Evolutionary conservation across 1,140 invertebrate species (phyloP).

Genomic region (Ridgeia piscesae): DNA sequence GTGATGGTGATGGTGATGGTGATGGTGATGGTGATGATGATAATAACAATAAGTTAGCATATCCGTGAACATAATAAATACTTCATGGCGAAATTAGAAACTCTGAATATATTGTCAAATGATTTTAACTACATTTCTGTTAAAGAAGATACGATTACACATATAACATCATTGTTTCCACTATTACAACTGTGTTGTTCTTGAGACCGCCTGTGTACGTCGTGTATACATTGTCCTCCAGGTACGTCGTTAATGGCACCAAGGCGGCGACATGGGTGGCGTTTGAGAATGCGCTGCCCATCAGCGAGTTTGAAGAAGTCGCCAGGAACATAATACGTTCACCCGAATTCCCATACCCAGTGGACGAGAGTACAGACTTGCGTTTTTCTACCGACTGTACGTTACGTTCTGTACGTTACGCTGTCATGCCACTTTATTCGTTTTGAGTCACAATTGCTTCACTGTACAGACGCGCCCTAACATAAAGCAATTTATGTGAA

Average conservation of each 20-base stretch:
- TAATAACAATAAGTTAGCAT: no score
- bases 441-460: background rate
- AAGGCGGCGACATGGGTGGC: background rate
- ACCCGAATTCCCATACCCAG: background rate
- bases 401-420: background rate
- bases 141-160: background rate
- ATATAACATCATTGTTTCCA: background rate
- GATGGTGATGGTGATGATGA: no score
- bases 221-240: background rate
- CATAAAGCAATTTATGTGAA: background rate
- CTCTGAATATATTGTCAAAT: no score
- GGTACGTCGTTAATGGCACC: background rate
- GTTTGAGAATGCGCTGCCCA: background rate
- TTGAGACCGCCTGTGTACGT: background rate
- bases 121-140: background rate
- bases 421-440: background rate
- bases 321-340: background rate
- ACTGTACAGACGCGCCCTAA: background rate
- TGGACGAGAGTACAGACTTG: background rate
- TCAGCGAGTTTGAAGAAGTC: background rate
- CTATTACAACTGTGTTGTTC: background rate
- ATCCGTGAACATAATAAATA: no score
- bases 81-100: no score
- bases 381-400: background rate
- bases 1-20: no score